Evolutionary conservation across 2,797 vertebrate species (phyloP), one percentile per base, ranked within the genome.

Genomic region (Neostethus bicornis): DNA sequence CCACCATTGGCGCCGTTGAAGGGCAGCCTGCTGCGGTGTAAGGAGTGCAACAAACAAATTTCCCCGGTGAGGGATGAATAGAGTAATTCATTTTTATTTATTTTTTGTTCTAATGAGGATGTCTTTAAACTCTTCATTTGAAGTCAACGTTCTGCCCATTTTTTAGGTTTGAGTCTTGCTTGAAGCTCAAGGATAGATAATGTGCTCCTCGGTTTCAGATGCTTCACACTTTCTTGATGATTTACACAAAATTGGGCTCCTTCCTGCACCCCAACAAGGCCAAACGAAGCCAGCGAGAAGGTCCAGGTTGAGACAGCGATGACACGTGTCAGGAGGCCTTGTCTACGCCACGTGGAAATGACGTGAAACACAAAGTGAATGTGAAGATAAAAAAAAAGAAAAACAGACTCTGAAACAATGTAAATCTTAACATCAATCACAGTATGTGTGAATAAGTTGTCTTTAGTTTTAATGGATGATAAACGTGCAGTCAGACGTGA

Each of bases 281-380:
- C 73, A 51, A 66, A 71, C 53, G 73, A 62, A 67, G 80, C 79
- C 73, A 73, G 65, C 62, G 55, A 58, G 37, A 14, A 25, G 28
- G 66, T 82, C 75, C 75, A 48, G 29, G 21, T 59, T 73, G 81
- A 83, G 64, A 66, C 61, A 37, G 64, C 75, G 72, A 74, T 69
- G 81, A 77, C 83, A 84, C 75, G 14, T 74, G 83, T 77, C 79
- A 79, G 71, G 67, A 75, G 76, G 65, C 61, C 61, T 61, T 72
- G 82, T 76, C 73, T 69, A 66, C 61, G 84, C 68, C 63, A 66
- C 60, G 80, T 70, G 59, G 77, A 79, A 58, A 75, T 83, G 77
- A 84, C 46, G 79, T 28, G 67, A 80, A 68, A 83, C 71, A 78
- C 75, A 84, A 83, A 81, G 74, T 63, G 81, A 77, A 77, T 78